These are phyloP conservation scores for Pseudomyrmex sp. DNA, from an alignment of 1,140 invertebrate species.

Conservation along the genomic window DNA sequence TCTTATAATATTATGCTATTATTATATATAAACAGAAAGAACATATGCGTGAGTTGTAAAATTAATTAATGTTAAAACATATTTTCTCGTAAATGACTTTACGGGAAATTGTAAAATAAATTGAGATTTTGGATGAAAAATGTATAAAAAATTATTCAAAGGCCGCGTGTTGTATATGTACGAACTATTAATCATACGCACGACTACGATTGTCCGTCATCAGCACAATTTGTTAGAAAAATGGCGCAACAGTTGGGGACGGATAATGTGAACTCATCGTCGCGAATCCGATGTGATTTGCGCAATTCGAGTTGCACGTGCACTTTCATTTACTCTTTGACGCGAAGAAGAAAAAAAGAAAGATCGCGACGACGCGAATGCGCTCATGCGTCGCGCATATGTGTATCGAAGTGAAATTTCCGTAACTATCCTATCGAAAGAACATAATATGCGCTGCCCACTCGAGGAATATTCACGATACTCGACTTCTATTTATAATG, in stretches of 20 bases:
- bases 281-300: slow-evolving; percentile 39
- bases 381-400: slow-evolving; percentile 62
- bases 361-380: slow-evolving; percentile 43
- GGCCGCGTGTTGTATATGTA: slow-evolving; percentile 1
- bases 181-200: slow-evolving; percentile 28
- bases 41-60: neutral
- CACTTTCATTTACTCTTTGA: slow-evolving; percentile 62
- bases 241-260: slow-evolving; percentile 3
- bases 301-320: slow-evolving; percentile 31
- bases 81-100: neutral
- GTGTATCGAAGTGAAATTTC: slow-evolving; percentile 64
- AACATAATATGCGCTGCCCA: slow-evolving; percentile 1
- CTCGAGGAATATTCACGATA: slow-evolving; percentile 16
- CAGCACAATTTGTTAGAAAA: neutral
- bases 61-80: neutral
- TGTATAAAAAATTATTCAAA: neutral
- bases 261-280: neutral
- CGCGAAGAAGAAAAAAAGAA: slow-evolving; percentile 14
- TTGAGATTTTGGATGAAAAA: neutral
- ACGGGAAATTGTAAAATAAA: neutral
- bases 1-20: no score
- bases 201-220: slow-evolving; percentile 31
- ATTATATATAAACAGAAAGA: neutral
- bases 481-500: neutral
- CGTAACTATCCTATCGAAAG: slow-evolving; percentile 29